These are phyloP conservation scores for Drosophila serrata DNA, from an alignment of 1,140 invertebrate genomes.

Conservation along the genomic window DNA sequence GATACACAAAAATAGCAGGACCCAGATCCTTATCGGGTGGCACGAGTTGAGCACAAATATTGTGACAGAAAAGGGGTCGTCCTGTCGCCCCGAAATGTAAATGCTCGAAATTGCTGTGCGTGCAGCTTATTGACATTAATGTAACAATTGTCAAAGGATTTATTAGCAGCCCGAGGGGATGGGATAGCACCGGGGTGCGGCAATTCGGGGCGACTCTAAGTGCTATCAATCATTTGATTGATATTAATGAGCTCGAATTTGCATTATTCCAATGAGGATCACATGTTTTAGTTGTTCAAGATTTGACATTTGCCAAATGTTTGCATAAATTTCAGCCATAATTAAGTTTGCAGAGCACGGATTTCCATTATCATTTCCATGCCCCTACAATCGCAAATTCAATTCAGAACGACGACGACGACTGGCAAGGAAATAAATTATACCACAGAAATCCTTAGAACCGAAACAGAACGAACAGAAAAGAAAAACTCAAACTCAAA, in stretches of 20 bases:
- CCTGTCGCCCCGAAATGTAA: constrained; percentile 58
- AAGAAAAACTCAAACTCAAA: constrained; percentile 49
- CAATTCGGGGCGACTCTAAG: constrained; percentile 33
- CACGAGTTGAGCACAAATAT: constrained; percentile 69
- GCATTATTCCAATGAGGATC: constrained; percentile 72
- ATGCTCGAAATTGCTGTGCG: constrained; percentile 58
- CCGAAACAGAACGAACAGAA: constrained; percentile 19
- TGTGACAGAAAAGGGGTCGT: constrained; percentile 57
- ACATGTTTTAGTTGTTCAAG: constrained; percentile 36
- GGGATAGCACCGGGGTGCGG: constrained; percentile 12
- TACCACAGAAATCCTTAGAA: constrained; percentile 23
- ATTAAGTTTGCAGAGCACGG: constrained; percentile 63
- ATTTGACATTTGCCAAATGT: constrained; percentile 56
- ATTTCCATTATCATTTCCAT: constrained; percentile 40
- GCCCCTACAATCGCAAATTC: constrained; percentile 7
- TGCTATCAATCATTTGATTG: constrained; percentile 84
- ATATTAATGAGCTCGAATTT: constrained; percentile 84
- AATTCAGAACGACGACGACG: constrained; percentile 8
- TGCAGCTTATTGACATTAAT: constrained; percentile 85
- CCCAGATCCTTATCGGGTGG: constrained; percentile 54
- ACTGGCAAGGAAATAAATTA: constrained; percentile 49
- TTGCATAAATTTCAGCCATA: constrained; percentile 77
- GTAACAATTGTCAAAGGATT: constrained; percentile 85
- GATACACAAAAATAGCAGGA: constrained; percentile 34
- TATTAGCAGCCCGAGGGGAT: constrained; percentile 66